These are phyloP conservation scores for Vireo griseus DNA, from an alignment of 2,797 vertebrate species.

Conservation along the genomic window DNA sequence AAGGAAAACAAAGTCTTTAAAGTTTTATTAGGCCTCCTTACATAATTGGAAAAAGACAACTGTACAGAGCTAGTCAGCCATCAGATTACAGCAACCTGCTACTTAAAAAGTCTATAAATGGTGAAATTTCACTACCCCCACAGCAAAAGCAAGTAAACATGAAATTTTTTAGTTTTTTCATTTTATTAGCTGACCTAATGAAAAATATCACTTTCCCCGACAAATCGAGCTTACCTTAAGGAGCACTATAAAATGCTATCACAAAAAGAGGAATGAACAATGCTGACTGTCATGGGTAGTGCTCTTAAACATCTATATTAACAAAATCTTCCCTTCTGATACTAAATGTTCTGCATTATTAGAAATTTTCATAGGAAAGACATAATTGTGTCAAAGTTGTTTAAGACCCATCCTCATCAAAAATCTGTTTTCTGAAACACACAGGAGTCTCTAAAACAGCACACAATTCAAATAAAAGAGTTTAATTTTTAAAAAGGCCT, in stretches of 20 bases:
- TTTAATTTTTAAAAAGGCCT: not conserved
- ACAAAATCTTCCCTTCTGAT: not conserved
- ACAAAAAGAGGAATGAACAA: not conserved
- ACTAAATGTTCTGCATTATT: not conserved
- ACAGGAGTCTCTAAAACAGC: not conserved
- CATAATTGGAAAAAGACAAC: not conserved
- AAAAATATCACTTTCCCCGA: not conserved
- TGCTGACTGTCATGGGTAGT: not conserved
- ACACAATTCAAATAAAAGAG: not conserved
- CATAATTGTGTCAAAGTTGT: not conserved
- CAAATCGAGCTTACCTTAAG: not conserved
- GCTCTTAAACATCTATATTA: not conserved
- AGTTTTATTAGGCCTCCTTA: not conserved
- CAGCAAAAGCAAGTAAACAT: not conserved
- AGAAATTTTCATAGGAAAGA: not conserved
- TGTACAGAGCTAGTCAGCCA: not conserved
- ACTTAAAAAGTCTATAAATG: not conserved
- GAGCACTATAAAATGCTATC: not conserved
- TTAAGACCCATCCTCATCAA: not conserved
- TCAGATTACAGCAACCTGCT: not conserved
- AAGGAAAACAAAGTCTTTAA: not conserved
- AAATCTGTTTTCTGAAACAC: not conserved
- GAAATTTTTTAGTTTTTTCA: not conserved
- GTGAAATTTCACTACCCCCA: not conserved
- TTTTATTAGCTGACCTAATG: not conserved